Evolutionary conservation across 2,888 invertebrate genomes (phyloP), one percentile per base, ranked within the genome.

Genomic region (Cantharis nigra): DNA sequence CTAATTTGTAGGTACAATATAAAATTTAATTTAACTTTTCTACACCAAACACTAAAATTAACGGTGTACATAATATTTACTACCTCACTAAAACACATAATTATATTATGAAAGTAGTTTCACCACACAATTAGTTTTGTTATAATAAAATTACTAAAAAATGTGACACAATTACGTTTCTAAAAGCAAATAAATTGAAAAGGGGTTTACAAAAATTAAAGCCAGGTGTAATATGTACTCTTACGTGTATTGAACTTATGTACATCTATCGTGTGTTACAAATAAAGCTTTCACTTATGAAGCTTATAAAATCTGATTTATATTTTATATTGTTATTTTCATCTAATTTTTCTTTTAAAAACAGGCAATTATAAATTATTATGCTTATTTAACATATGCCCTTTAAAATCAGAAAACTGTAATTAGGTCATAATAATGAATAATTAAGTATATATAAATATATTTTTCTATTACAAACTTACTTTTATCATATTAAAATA

Each of bases 141-240:
- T 49, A n/a, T 49, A 49, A 49, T n/a, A n/a, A 49, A 49, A n/a
- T 49, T 49, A 49, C 1, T 7, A 49, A 49, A n/a, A 49, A 49
- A n/a, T n/a, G 9, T n/a, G n/a, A 49, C 9, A 23, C 20, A 65
- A 65, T 23, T 65, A 20, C 9, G 11, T 65, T 65, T 18, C 65
- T 18, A 65, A 65, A 65, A 20, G 23, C 18, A 18, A 23, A 20
- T 13, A 65, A 65, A 65, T 23, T 11, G 23, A 13, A 76, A n/a
- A 28, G 20, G 14, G 69, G 62, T 13, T 16, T 69, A 63, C n/a
- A 5, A 20, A 72, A 70, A 73, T 26, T 67, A 70, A 77, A 73
- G 73, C 73, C 76, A 77, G 73, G 73, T 77, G 76, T 72, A 77
- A 70, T 73, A 77, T 70, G 71, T 26, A 33, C 76, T 65, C 71